Evolutionary conservation across 2,113 vertebrate species (phyloP), one percentile per base, ranked within the genome.

Genomic region (Aythya baeri): DNA sequence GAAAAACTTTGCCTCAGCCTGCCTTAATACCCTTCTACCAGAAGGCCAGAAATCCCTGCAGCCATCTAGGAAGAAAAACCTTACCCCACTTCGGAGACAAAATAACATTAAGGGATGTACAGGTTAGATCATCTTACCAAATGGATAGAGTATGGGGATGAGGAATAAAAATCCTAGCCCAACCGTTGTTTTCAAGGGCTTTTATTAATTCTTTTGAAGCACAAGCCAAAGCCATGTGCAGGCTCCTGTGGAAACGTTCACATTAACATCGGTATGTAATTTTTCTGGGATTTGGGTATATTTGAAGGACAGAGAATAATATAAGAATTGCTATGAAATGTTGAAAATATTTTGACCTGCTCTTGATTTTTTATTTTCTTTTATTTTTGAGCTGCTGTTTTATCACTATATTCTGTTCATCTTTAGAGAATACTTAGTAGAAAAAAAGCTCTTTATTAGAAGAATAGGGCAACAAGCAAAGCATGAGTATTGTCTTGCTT

Each of bases 211-310:
- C 73, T 86, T 94, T 84, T 82, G 83, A 94, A 90, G 88, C 36
- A 38, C 0, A 4, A 94, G 86, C 92, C 88, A 96, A 92, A 96
- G 62, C 10, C 44, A 7, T 1, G 58, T 67, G 38, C 50, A 93
- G 66, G 36, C 73, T 93, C 16, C 70, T 49, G 17, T 86, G 70
- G 77, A 86, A 93, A 88, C 20, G 27, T 54, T 91, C 70, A 10
- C 15, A 14, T 93, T 93, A 86, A 52, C 68, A 83, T 73, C 77
- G 66, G 88, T 41, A n/a, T 72, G 83, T 86, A 81, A 93, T 88
- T 86, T 94, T 83, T 70, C 27, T 46, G 41, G 6, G 44, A 3
- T 85, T 94, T 92, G 59, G 44, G 38, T 55, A 29, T 70, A 1
- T 94, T 89, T 79, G 84, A 76, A 78, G 73, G 32, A 54, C 8